Evolutionary conservation across 2,113 vertebrate genomes (phyloP), one percentile per base, ranked within the genome.

Genomic region (Arenaria interpres): DNA sequence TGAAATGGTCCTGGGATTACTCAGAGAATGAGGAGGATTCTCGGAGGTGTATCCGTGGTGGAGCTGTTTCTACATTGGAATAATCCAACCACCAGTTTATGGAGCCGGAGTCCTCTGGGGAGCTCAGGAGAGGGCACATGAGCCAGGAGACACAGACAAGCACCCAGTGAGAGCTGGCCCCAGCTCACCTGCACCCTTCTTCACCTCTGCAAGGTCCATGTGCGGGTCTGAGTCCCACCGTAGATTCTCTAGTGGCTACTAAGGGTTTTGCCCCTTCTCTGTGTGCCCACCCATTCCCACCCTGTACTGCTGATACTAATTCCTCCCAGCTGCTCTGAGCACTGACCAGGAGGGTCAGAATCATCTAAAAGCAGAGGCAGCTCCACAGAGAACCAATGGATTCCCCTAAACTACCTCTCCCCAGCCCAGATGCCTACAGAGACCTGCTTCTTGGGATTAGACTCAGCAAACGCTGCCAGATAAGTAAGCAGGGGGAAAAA

Each of bases 331-430:
- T 22, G 7, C 78, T 54, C 81, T 23, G 12, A 24, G 27, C 45
- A 54, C 27, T 20, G 20, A 32, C 33, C 54, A 41, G 32, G 4
- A 69, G 27, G 3, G 22, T 28, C 85, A 56, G 62, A 74, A 86
- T 21, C 57, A 35, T 10, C 25, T 30, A 27, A 73, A 86, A 57
- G n/a, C 71, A 63, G 37, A 51, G 39, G 67, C 24, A 86, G 53
- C 16, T 45, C 66, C 14, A 0, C 0, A n/a, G 37, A 15, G 12
- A 74, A 39, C 21, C 33, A 11, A 27, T 23, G 5, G 2, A 2
- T 8, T 51, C 37, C 5, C 25, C 48, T 67, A 13, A 81, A 22
- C 15, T 37, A 12, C 17, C 12, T 59, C n/a, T 93, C 10, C 33
- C 35, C 20, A 12, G 4, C 25, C 25, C 33, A n/a, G 22, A 8